These are phyloP conservation scores for Poecilia gillii DNA, from an alignment of 2,797 vertebrate species.

Conservation along the genomic window DNA sequence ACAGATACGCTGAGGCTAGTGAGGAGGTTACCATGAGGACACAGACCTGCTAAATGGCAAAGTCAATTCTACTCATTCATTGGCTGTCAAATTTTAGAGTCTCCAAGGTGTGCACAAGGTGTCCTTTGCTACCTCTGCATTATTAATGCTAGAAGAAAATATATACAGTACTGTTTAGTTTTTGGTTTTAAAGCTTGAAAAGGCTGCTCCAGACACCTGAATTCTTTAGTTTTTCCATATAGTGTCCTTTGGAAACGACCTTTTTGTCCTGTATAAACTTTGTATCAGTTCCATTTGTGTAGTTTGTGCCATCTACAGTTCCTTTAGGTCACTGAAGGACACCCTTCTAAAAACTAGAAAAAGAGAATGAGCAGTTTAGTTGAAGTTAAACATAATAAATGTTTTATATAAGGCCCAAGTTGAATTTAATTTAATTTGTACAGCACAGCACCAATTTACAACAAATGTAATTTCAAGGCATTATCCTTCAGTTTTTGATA, in stretches of 20 bases:
- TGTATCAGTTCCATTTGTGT: background rate
- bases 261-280: background rate
- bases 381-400: background rate
- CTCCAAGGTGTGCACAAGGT: background rate
- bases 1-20: constrained; percentile 49
- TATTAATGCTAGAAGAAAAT: background rate
- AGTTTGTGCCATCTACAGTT: background rate
- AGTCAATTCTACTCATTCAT: constrained; percentile 15
- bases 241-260: background rate
- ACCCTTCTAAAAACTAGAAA: background rate
- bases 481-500: constrained; percentile 4
- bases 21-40: constrained; percentile 60
- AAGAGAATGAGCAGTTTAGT: background rate
- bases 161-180: background rate
- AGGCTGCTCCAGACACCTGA: background rate
- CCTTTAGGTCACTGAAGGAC: background rate
- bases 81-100: constrained; percentile 9
- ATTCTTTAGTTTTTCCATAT: background rate
- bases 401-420: background rate
- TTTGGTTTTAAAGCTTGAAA: background rate
- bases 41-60: constrained; percentile 38
- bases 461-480: background rate
- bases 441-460: background rate
- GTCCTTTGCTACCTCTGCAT: background rate
- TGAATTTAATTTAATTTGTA: background rate